Evolutionary conservation across 2,113 vertebrate genomes (phyloP).

Genomic region (Callorhinus ursinus): DNA sequence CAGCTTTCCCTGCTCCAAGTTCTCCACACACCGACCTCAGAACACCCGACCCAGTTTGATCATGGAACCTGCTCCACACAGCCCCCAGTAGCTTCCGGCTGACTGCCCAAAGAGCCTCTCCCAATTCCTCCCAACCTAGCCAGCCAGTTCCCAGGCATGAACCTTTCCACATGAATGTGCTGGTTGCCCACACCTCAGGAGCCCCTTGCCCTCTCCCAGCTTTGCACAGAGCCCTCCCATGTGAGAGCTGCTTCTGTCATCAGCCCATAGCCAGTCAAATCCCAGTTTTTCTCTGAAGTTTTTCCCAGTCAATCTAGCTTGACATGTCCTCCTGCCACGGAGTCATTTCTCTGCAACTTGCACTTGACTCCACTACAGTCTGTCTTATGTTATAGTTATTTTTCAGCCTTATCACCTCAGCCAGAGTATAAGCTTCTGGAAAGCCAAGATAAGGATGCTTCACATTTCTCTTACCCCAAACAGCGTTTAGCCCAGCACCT

Average conservation of each 20-base stretch:
- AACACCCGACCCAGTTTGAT: neutral
- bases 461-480: neutral
- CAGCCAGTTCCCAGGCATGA: neutral
- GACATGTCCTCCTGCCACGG: neutral
- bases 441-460: slow-evolving; percentile 13
- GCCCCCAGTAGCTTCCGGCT: neutral
- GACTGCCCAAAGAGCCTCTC: too few relatives aligned
- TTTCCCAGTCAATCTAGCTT: neutral
- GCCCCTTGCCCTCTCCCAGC: neutral
- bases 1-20: neutral
- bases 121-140: neutral
- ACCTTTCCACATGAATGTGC: neutral
- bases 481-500: neutral
- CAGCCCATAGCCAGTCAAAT: neutral
- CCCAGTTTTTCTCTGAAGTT: neutral
- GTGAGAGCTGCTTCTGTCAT: neutral
- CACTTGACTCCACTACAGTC: neutral
- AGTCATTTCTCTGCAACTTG: neutral
- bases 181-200: neutral
- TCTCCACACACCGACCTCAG: neutral
- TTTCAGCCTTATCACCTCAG: neutral
- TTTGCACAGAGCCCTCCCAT: neutral
- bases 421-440: neutral
- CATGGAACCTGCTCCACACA: neutral
- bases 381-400: neutral